Evolutionary conservation across 2,888 invertebrate species (phyloP).

Genomic region (Parascotia fuliginaria): DNA sequence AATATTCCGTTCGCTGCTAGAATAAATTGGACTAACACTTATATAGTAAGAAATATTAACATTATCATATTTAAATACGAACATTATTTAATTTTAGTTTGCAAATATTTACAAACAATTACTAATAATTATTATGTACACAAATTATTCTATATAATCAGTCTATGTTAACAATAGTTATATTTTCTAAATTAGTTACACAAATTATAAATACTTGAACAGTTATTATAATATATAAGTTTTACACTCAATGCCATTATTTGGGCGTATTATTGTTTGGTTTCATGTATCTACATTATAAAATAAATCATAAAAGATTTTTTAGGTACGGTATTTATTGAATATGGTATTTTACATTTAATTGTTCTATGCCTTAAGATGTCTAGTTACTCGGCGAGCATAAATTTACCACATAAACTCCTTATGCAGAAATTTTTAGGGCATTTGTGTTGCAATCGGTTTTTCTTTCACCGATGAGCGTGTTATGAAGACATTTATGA

Average conservation of each 20-base stretch:
- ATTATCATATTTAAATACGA: slow-evolving; percentile 33
- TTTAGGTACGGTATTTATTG: too few species aligned
- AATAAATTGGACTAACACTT: slow-evolving; percentile 43
- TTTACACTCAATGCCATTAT: slow-evolving; percentile 15
- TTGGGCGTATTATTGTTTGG: background rate
- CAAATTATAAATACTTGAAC: slow-evolving; percentile 33
- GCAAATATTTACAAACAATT: slow-evolving; percentile 54
- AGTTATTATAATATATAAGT: slow-evolving; percentile 12
- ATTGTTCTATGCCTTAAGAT: too few species aligned
- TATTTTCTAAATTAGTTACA: slow-evolving; percentile 35
- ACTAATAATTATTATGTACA: slow-evolving; percentile 38
- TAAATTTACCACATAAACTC: too few species aligned
- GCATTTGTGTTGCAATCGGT: too few species aligned
- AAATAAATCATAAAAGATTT: too few species aligned
- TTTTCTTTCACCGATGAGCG: too few species aligned
- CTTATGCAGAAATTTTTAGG: too few species aligned
- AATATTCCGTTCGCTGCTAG: slow-evolving; percentile 12
- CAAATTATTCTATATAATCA: slow-evolving; percentile 70
- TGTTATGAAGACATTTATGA: too few species aligned
- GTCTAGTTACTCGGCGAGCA: too few species aligned
- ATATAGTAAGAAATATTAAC: slow-evolving; percentile 37
- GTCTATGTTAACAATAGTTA: slow-evolving; percentile 71
- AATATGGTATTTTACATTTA: too few species aligned
- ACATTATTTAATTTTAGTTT: slow-evolving; percentile 47
- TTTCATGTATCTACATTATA: too few species aligned